These are phyloP conservation scores for Cremastinae sp. DNA, from an alignment of 2,888 invertebrate species.

Conservation along the genomic window DNA sequence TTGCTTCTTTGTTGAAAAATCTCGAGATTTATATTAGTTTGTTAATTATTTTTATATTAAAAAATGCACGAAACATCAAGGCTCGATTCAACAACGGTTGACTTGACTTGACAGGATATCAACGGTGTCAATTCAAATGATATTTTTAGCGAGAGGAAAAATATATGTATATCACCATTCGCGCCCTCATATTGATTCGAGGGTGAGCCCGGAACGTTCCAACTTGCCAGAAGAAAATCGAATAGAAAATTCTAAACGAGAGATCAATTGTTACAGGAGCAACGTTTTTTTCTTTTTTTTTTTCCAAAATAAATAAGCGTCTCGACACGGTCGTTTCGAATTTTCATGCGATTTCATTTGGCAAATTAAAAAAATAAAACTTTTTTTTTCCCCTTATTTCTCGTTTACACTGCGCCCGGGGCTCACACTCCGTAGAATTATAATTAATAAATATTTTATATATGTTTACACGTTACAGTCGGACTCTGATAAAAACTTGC, in stretches of 20 bases:
- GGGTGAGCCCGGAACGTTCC: constrained; percentile 2
- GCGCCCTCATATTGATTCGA: constrained; percentile 42
- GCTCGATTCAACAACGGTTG: constrained; percentile 29
- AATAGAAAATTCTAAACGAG: not conserved
- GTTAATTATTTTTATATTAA: constrained; percentile 40
- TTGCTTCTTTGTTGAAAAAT: constrained; percentile 21
- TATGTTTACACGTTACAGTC: constrained; percentile 56
- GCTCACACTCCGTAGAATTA: constrained; percentile 47
- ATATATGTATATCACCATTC: constrained; percentile 50
- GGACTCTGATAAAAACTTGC: constrained; percentile 52
- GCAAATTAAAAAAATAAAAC: constrained; percentile 5
- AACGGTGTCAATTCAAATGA: constrained; percentile 18
- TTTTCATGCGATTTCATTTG: no score
- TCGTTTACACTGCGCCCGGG: constrained; percentile 16
- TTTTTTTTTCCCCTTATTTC: not conserved
- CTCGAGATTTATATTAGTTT: constrained; percentile 17
- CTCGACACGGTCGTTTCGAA: no score
- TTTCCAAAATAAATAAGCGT: no score
- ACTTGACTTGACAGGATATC: not conserved
- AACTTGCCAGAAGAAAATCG: constrained; percentile 8
- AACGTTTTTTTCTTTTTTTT: no score
- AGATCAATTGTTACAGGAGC: no score
- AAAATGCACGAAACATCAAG: constrained; percentile 31
- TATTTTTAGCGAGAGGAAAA: constrained; percentile 34
- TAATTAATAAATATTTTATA: constrained; percentile 51